phyloP scores from a whole-genome alignment of 2,797 vertebrate species.

The Phoebastria nigripes region DNA sequence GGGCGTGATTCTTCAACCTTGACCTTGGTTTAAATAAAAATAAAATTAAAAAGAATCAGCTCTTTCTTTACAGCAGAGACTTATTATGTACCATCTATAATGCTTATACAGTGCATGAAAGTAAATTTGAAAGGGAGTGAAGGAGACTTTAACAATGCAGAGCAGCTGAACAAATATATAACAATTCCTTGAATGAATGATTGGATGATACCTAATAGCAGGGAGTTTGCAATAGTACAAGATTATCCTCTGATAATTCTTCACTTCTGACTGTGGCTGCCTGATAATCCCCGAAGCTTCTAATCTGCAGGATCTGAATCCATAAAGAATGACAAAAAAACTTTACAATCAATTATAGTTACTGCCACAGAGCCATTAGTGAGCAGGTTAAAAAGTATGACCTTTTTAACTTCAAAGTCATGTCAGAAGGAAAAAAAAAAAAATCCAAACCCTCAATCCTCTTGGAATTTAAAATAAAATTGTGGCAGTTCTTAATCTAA shows the following conservation, averaged over 20 bases:
- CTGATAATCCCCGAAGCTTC: constrained; percentile 54
- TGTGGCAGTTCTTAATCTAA: background rate
- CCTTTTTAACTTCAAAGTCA: constrained; percentile 56
- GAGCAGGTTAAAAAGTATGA: constrained; percentile 27
- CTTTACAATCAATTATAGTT: constrained; percentile 58
- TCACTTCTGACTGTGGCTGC: constrained; percentile 50
- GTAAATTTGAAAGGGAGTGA: constrained; percentile 57
- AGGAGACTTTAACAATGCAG: constrained; percentile 47
- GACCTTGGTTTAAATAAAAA: constrained; percentile 66
- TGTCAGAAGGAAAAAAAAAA: background rate
- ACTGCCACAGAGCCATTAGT: constrained; percentile 28
- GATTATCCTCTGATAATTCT: constrained; percentile 67
- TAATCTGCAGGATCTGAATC: constrained; percentile 67
- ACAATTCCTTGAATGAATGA: constrained; percentile 59
- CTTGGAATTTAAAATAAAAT: constrained; percentile 8
- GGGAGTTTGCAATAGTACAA: constrained; percentile 56
- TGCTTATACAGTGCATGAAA: constrained; percentile 28
- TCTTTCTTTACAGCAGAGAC: constrained; percentile 16
- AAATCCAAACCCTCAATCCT: background rate
- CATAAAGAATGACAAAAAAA: constrained; percentile 31
- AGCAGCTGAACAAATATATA: constrained; percentile 57
- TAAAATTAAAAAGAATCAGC: constrained; percentile 29
- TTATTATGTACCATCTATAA: constrained; percentile 34
- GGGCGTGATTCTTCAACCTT: constrained; percentile 33
- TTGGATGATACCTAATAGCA: constrained; percentile 59